phyloP scores from a whole-genome alignment of 2,797 vertebrate species.

The Natrix natrix region DNA sequence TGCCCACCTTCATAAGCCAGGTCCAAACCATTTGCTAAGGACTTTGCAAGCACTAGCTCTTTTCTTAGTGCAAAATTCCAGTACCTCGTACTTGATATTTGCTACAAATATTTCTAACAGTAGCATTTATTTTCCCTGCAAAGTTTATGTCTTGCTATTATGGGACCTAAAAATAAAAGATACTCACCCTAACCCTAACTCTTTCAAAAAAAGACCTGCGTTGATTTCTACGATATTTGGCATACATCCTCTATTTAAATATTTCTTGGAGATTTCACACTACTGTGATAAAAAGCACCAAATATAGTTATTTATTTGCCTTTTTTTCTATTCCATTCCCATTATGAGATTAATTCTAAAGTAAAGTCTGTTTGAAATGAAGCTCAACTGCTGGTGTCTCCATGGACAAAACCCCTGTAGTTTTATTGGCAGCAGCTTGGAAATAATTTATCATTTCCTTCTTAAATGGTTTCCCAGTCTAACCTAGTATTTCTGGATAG shows the following conservation, averaged over 20 bases:
- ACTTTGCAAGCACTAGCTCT: neutral
- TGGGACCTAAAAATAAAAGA: neutral
- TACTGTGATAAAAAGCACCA: neutral
- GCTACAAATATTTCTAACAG: neutral
- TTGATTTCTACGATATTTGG: neutral
- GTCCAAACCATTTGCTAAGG: neutral
- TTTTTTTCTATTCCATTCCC: neutral
- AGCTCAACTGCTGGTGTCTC: neutral
- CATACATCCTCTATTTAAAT: neutral
- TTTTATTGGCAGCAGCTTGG: neutral
- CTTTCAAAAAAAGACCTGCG: too few species aligned
- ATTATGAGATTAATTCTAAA: neutral
- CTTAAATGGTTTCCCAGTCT: neutral
- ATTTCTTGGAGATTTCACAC: neutral
- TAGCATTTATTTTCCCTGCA: neutral
- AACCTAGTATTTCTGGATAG: neutral
- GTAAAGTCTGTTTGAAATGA: neutral
- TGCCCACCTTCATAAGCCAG: neutral
- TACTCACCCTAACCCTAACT: too few species aligned
- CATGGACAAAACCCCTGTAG: neutral
- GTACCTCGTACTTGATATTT: neutral
- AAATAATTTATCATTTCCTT: neutral
- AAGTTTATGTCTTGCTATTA: neutral
- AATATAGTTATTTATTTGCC: neutral
- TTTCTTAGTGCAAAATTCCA: neutral